Evolutionary conservation across 2,797 vertebrate species (phyloP).

Genomic region (Galaxias olidus): DNA sequence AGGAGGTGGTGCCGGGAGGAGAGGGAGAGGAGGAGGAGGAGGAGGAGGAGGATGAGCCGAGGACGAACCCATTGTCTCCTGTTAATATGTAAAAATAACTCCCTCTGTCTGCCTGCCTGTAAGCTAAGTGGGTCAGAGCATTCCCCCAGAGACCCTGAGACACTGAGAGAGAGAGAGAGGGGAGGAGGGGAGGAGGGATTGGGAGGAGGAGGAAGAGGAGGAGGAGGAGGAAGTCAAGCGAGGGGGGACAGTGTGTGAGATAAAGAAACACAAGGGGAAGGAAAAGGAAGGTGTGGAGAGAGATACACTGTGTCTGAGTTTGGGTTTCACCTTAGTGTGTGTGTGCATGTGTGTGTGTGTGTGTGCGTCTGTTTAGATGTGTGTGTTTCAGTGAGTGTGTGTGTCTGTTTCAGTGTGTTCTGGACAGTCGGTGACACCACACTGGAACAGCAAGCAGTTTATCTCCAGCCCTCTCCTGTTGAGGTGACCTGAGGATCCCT

Average conservation of each 20-base stretch:
- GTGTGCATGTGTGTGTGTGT: no score
- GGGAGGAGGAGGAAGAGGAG: neutral
- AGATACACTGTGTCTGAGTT: no score
- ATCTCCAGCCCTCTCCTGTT: constrained; percentile 25
- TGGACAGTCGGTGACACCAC: constrained; percentile 20
- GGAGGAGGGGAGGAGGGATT: constrained; percentile 22
- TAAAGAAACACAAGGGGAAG: no score
- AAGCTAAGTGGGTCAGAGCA: constrained; percentile 80
- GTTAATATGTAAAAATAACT: constrained; percentile 80
- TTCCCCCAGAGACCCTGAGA: constrained; percentile 64
- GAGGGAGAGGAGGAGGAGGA: constrained; percentile 20
- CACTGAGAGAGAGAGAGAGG: constrained; percentile 16
- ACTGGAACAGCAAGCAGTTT: constrained; percentile 13
- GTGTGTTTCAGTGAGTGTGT: no score
- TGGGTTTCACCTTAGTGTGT: no score
- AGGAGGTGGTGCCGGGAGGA: constrained; percentile 1
- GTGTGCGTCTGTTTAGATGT: no score
- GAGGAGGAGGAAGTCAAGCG: neutral
- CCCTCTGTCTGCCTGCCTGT: constrained; percentile 43
- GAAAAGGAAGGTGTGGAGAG: no score
- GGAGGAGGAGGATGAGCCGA: constrained; percentile 59
- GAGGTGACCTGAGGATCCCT: neutral
- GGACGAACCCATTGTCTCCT: constrained; percentile 69
- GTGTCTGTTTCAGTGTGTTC: neutral
- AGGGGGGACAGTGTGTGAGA: neutral